phyloP scores from a whole-genome alignment of 1,140 invertebrate species.

The Meloidogyne chitwoodi region DNA sequence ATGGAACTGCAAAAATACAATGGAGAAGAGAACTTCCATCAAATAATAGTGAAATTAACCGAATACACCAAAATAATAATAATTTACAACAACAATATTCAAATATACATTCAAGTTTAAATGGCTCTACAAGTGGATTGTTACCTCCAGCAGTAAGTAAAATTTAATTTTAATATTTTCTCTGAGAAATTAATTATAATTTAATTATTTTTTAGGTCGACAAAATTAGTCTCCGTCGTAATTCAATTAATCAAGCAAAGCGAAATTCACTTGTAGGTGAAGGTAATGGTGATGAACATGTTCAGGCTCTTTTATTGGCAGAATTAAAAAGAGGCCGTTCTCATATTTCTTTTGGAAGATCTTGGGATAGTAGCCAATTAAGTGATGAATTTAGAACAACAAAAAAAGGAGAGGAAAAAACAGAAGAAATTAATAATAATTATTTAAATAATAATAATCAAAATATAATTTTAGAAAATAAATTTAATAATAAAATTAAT shows the following conservation, averaged over 20 bases:
- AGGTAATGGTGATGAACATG: conserved; percentile 11
- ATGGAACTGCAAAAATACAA: neutral
- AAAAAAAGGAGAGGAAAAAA: neutral
- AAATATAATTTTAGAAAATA: no score
- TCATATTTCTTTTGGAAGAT: conserved; percentile 25
- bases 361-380: neutral
- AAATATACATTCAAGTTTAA: neutral
- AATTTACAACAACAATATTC: neutral
- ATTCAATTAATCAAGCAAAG: neutral
- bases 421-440: neutral
- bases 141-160: neutral
- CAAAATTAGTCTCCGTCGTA: neutral
- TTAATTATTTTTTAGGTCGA: neutral
- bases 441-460: neutral
- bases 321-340: conserved; percentile 19
- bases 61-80: neutral
- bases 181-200: no score
- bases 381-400: neutral
- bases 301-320: conserved; percentile 3
- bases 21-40: neutral
- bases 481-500: neutral
- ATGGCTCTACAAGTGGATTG: neutral
- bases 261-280: neutral
- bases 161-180: no score
- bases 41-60: neutral